Evolutionary conservation across 1,140 invertebrate genomes (phyloP).

Genomic region (Zeugodacus cucurbitae): DNA sequence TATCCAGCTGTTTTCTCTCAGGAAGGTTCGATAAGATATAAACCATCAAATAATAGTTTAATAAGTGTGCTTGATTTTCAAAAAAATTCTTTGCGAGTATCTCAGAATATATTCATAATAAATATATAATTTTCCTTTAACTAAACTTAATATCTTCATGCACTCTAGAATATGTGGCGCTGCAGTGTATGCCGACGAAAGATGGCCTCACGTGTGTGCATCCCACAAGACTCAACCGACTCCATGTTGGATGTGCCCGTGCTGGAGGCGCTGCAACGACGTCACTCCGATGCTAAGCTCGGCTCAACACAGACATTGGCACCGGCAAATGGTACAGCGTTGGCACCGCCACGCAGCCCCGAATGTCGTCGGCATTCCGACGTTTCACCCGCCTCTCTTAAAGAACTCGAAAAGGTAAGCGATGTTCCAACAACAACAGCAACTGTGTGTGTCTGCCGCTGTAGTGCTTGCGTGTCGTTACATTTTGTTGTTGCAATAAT

Average conservation of each 20-base stretch:
- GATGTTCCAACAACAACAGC: not conserved
- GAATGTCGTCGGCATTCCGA: conserved; percentile 83
- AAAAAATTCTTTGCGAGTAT: too few relatives aligned
- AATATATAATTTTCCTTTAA: too few relatives aligned
- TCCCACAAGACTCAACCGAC: conserved; percentile 82
- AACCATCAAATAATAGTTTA: too few relatives aligned
- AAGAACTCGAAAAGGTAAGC: conserved; percentile 84
- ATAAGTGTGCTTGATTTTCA: too few relatives aligned
- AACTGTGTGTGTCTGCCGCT: conserved; percentile 8
- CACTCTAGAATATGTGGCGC: conserved; percentile 75
- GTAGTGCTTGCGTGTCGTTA: conserved; percentile 26
- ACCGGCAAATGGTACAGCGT: conserved; percentile 67
- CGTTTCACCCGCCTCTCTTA: conserved; percentile 84
- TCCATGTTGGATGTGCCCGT: conserved; percentile 82
- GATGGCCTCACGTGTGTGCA: conserved; percentile 75
- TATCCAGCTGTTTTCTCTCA: too few relatives aligned
- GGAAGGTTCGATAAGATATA: too few relatives aligned
- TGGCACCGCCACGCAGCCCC: conserved; percentile 81
- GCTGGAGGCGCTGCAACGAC: conserved; percentile 77
- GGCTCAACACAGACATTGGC: conserved; percentile 68
- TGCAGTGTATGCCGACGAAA: conserved; percentile 85
- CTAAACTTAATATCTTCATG: too few relatives aligned
- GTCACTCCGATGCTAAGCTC: conserved; percentile 83
- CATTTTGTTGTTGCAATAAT: not conserved
- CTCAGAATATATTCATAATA: too few relatives aligned